Base-by-base conservation (phyloP, 2,888 invertebrate genomes). In the Celastrina argiolus region DNA sequence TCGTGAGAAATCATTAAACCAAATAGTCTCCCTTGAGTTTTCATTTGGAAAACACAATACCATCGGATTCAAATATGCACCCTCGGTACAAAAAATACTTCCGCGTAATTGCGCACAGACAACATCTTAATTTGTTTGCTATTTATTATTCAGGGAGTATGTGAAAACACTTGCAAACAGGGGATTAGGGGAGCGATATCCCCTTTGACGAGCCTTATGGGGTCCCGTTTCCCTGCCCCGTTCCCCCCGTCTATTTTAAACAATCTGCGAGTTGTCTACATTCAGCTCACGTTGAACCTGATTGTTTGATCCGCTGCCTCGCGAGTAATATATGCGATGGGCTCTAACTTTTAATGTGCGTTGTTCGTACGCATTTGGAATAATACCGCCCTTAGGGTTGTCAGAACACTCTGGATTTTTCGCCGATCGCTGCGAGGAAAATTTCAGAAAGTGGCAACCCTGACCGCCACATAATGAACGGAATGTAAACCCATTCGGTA, bases 261-360 rank as follows among this genome's bases (percentile, higher is more conserved):
- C 59, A 59, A 59, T 59, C 59, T 34, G 59, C 59, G 34, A 31
- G 51, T 22, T 63, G 63, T 70, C 66, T 61, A 59, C 69, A 70
- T 69, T 69, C 70, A 64, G 22, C 51, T 64, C 71, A 69, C 72
- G 73, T 68, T 69, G 16, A 66, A 63, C 67, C 63, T 70, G 72
- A 73, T 73, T 74, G 74, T 73, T 73, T 70, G 71, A 71, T 69
- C 72, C 71, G 67, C 66, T 71, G 69, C 56, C 68, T 65, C 41
- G 69, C 67, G 66, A 36, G 70, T 76, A 78, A 80, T 80, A 74
- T 74, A 80, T 77, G 75, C 75, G 71, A 68, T 64, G 72, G 66
- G 68, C 65, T 73, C 70, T 71, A 76, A 75, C 74, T 77, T 76
- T 76, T 74, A 78, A 79, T 75, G 75, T 74, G 71, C 72, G 73